Evolutionary conservation across 2,888 invertebrate genomes (phyloP).

Genomic region (Prosopocoilus inquinatus): DNA sequence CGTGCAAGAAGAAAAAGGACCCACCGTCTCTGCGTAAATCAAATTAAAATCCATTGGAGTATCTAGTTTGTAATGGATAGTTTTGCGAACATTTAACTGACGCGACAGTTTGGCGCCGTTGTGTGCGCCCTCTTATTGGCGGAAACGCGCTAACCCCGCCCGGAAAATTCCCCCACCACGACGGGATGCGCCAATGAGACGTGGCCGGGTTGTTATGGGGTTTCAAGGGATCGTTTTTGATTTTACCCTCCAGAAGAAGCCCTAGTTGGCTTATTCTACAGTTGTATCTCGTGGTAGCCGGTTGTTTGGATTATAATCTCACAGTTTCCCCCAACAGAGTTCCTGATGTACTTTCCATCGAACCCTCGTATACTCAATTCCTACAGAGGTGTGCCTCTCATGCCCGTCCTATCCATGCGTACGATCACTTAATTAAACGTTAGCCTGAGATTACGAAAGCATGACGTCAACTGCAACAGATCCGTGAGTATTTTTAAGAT

Average conservation of each 20-base stretch:
- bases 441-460: slow-evolving; percentile 3
- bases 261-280: slow-evolving; percentile 34
- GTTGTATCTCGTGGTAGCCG: slow-evolving; percentile 31
- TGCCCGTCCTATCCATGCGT: background rate
- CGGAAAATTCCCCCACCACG: slow-evolving; percentile 31
- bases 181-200: slow-evolving; percentile 14
- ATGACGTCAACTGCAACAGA: slow-evolving; percentile 12
- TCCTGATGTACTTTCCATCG: slow-evolving; percentile 8
- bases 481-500: slow-evolving; percentile 15
- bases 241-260: slow-evolving; percentile 31
- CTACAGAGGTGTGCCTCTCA: background rate
- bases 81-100: slow-evolving; percentile 46
- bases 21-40: slow-evolving; percentile 29
- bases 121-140: slow-evolving; percentile 32
- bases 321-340: background rate
- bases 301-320: slow-evolving; percentile 21
- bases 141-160: slow-evolving; percentile 21
- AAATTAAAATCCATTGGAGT: slow-evolving; percentile 39
- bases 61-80: slow-evolving; percentile 41
- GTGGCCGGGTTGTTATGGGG: slow-evolving; percentile 20
- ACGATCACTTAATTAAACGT: slow-evolving; percentile 2
- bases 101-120: slow-evolving; percentile 50
- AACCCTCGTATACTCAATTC: slow-evolving; percentile 13
- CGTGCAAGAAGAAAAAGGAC: too few relatives aligned
- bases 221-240: slow-evolving; percentile 28